A percentile compares a stretch with the other conserved stretches of the same genome.
Evolutionary conservation across 1,140 invertebrate genomes (phyloP).

Genomic region (Papilio polytes): DNA sequence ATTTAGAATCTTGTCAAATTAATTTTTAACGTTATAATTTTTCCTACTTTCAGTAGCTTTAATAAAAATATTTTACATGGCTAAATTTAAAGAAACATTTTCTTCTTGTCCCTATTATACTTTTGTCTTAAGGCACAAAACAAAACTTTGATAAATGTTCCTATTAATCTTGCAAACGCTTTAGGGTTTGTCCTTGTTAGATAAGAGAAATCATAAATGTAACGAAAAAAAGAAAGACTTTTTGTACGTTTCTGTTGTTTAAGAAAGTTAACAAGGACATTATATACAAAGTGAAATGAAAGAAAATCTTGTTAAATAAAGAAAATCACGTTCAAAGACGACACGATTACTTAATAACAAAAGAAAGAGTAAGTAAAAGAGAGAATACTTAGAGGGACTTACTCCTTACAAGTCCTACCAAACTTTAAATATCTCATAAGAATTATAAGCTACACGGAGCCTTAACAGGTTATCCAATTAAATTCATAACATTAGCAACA

Average conservation of each 20-base stretch:
- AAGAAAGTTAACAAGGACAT: slow-evolving; percentile 6
- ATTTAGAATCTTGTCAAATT: neutral
- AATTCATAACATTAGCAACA: no score
- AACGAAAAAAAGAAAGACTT: slow-evolving; percentile 28
- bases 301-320: slow-evolving; percentile 9
- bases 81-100: slow-evolving; percentile 5
- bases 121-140: slow-evolving; percentile 41
- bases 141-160: slow-evolving; percentile 69
- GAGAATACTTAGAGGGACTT: neutral
- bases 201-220: slow-evolving; percentile 59
- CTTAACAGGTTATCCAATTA: no score
- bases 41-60: neutral
- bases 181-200: slow-evolving; percentile 49
- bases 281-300: slow-evolving; percentile 18
- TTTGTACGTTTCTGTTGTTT: slow-evolving; percentile 28
- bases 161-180: slow-evolving; percentile 64
- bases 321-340: neutral
- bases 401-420: neutral
- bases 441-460: no score
- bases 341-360: neutral
- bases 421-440: no score
- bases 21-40: neutral
- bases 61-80: neutral
- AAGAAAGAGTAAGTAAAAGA: neutral
- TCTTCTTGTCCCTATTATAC: slow-evolving; percentile 2